Percentiles rank a stretch among this genome's conserved stretches.
Conservation (phyloP, 2,113 vertebrate species). For the Myocastor coypus region DNA sequence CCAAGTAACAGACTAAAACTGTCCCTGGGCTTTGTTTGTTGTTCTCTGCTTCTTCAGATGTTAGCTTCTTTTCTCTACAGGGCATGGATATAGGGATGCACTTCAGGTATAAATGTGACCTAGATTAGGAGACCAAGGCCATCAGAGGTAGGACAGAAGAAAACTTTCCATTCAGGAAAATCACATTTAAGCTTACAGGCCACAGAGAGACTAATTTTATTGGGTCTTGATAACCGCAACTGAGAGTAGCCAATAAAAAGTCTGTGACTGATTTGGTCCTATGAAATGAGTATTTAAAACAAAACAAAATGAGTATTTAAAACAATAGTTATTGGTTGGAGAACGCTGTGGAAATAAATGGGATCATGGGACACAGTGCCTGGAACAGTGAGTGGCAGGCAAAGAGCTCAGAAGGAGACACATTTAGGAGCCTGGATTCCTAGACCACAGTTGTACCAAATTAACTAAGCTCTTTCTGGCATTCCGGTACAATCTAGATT, state of each 20-base stretch:
- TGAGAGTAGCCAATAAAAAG: conserved; percentile 19
- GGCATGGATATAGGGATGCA: background rate
- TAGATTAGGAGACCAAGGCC: background rate
- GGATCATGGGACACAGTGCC: background rate
- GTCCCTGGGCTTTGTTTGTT: too few species aligned
- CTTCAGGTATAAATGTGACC: background rate
- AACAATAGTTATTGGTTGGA: too few species aligned
- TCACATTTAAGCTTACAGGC: background rate
- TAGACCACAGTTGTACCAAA: background rate
- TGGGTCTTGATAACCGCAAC: background rate
- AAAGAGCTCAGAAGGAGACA: background rate
- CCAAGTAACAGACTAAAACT: too few species aligned
- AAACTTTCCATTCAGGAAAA: background rate
- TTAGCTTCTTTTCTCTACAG: too few species aligned
- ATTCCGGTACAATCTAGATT: background rate
- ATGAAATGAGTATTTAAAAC: conserved; percentile 19
- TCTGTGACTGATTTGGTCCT: background rate
- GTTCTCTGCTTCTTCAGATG: too few species aligned
- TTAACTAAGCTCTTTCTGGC: background rate
- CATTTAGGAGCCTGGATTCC: background rate
- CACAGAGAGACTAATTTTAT: conserved; percentile 42
- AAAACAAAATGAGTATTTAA: too few species aligned
- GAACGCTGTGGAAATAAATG: too few species aligned
- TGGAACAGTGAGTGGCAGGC: background rate
- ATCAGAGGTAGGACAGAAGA: background rate